These are phyloP conservation scores for Macrosiphum euphorbiae DNA, from an alignment of 2,888 invertebrate genomes.

Conservation along the genomic window DNA sequence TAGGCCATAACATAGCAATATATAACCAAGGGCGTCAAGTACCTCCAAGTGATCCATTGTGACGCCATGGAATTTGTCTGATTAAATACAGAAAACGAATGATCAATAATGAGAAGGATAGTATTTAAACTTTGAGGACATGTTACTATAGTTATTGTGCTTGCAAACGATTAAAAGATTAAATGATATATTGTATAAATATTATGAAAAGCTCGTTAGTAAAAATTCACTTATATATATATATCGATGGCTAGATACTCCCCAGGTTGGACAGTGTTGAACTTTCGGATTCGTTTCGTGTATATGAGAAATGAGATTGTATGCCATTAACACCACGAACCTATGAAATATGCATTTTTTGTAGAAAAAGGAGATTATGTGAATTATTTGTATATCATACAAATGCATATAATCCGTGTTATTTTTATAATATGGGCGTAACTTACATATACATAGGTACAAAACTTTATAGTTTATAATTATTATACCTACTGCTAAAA, in stretches of 20 bases:
- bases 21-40: not conserved
- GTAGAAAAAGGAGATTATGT: not conserved
- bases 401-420: not conserved
- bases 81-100: not conserved
- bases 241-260: not conserved
- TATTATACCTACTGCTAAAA: not conserved
- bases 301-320: not conserved
- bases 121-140: not conserved
- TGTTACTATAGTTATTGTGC: not conserved
- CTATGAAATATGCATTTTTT: not conserved
- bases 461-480: not conserved
- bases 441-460: not conserved
- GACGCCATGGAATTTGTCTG: not conserved
- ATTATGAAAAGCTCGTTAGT: not conserved
- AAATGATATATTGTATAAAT: not conserved
- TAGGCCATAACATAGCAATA: not conserved
- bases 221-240: not conserved
- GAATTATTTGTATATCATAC: too few relatives aligned
- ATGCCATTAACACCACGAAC: not conserved
- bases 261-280: not conserved
- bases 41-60: not conserved
- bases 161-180: not conserved
- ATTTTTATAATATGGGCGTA: not conserved
- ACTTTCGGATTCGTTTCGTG: not conserved
- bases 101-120: not conserved